Conservation (phyloP, 2,888 invertebrate species). For the Tipula unca region DNA sequence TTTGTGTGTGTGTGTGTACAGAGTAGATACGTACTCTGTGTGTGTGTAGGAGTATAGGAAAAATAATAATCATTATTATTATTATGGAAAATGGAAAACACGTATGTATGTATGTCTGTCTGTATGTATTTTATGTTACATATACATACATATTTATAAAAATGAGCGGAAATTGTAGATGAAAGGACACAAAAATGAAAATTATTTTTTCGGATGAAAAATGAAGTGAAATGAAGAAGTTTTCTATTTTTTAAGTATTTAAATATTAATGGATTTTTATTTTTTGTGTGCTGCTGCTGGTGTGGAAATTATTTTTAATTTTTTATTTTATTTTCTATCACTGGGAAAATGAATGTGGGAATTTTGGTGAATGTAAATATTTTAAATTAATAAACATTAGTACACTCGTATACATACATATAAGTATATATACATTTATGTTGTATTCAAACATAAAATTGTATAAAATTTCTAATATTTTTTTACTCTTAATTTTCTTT, state of each 20-base stretch:
- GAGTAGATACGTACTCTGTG: background rate
- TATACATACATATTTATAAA: background rate
- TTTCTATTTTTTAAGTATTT: background rate
- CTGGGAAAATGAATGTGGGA: background rate
- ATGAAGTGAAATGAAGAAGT: background rate
- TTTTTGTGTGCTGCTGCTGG: background rate
- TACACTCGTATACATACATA: background rate
- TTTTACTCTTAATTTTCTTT: background rate
- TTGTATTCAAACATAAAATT: background rate
- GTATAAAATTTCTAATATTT: background rate
- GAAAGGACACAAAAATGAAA: background rate
- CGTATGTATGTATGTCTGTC: background rate
- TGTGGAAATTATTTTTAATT: constrained; percentile 8
- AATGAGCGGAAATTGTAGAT: background rate
- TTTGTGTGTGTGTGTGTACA: background rate
- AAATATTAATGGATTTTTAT: constrained; percentile 1
- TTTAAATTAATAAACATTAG: constrained; percentile 1
- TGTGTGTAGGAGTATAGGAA: background rate
- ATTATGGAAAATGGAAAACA: background rate
- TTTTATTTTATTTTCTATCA: background rate
- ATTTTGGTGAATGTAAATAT: background rate
- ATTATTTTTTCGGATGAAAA: background rate
- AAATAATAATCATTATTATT: background rate
- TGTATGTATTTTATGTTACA: background rate
- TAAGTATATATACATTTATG: background rate